Evolutionary conservation across 2,113 vertebrate species (phyloP).

Genomic region (Cebus imitator): DNA sequence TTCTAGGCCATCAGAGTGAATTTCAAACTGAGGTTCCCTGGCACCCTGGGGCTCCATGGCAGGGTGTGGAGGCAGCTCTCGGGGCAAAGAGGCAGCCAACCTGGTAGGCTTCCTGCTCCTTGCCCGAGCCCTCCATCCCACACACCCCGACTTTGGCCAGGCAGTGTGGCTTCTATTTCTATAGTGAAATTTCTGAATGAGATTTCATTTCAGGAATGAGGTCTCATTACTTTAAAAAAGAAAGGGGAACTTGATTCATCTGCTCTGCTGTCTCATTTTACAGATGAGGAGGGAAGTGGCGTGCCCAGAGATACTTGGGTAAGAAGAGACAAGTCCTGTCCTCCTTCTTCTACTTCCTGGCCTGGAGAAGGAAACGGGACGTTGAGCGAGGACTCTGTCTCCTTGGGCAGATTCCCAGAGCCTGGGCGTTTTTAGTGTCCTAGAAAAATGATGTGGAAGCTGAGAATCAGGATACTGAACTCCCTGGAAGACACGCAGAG

Average conservation of each 20-base stretch:
- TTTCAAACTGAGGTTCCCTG: not conserved
- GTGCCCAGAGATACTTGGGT: not conserved
- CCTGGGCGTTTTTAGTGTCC: not conserved
- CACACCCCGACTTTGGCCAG: not conserved
- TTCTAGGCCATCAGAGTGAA: not conserved
- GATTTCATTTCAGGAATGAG: not conserved
- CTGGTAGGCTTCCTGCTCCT: not conserved
- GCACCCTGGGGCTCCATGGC: not conserved
- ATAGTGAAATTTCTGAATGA: not conserved
- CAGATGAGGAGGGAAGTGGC: not conserved
- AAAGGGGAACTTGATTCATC: no score
- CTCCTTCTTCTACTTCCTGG: not conserved
- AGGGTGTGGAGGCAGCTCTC: not conserved
- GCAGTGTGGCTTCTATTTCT: not conserved
- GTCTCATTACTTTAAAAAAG: not conserved
- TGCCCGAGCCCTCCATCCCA: rapidly evolving
- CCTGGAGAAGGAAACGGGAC: not conserved
- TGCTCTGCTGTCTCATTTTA: rapidly evolving
- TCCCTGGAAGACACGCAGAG: not conserved
- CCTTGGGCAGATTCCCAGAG: not conserved
- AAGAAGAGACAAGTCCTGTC: not conserved
- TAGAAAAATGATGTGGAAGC: not conserved
- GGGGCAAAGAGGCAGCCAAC: not conserved
- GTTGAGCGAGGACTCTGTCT: not conserved
- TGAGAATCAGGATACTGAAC: not conserved